Conservation (phyloP, 2,888 invertebrate species). For the Catonia carolina region DNA sequence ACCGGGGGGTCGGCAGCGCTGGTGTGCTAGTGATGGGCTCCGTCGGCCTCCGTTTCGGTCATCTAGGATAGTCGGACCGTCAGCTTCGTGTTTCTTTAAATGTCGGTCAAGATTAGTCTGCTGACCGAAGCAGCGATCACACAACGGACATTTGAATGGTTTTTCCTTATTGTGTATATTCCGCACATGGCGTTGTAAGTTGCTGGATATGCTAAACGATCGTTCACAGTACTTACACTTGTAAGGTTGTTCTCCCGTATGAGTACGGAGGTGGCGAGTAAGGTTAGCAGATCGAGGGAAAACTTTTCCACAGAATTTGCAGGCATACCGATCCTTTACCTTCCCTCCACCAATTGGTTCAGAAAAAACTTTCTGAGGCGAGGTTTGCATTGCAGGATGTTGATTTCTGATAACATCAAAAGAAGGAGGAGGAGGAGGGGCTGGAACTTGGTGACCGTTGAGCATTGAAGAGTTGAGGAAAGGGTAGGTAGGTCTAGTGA, state of each 20-base stretch:
- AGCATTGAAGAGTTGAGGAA: conserved; percentile 45
- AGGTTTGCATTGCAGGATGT: conserved; percentile 33
- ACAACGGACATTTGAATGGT: conserved; percentile 94
- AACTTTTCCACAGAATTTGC: conserved; percentile 95
- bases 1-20: conserved; percentile 43
- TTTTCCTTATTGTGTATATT: conserved; percentile 99
- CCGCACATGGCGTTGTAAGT: conserved; percentile 94
- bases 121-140: conserved; percentile 97
- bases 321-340: conserved; percentile 84
- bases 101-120: conserved; percentile 98
- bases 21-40: conserved; percentile 37
- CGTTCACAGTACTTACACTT: conserved; percentile 98
- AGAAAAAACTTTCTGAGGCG: conserved; percentile 26
- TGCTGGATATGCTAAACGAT: conserved; percentile 97
- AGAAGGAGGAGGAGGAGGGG: conserved; percentile 49
- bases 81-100: conserved; percentile 95
- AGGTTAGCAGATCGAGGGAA: conserved; percentile 96
- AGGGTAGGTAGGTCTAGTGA: conserved; percentile 42
- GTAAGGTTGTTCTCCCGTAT: conserved; percentile 97
- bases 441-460: conserved; percentile 40
- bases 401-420: conserved; percentile 47
- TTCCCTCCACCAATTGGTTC: conserved; percentile 51
- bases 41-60: conserved; percentile 43
- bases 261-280: conserved; percentile 92
- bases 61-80: conserved; percentile 67